Percentiles rank a stretch among this genome's conserved stretches.
These are phyloP conservation scores for Theretra japonica DNA, from an alignment of 2,888 invertebrate genomes.

Conservation along the genomic window DNA sequence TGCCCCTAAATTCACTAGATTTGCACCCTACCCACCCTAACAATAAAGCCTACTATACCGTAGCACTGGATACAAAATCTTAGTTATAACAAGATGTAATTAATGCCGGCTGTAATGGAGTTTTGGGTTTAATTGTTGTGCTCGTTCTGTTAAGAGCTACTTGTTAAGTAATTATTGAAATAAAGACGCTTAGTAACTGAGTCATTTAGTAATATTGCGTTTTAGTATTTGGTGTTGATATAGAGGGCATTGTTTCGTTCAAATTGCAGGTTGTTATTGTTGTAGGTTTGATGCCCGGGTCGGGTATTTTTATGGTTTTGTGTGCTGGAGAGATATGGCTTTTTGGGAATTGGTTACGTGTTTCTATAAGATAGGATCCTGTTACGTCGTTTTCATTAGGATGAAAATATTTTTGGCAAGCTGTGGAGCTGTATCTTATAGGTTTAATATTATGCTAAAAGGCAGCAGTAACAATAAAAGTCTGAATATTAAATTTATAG, in stretches of 20 bases:
- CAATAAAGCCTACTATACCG: neutral
- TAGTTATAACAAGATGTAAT: constrained; percentile 23
- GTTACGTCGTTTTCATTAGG: too few species aligned
- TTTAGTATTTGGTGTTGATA: neutral
- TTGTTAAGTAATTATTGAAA: constrained; percentile 24
- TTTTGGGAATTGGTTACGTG: too few species aligned
- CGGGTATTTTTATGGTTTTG: too few species aligned
- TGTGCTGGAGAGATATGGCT: too few species aligned
- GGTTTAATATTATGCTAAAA: too few species aligned
- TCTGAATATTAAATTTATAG: too few species aligned
- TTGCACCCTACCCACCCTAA: neutral
- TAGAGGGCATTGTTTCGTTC: neutral
- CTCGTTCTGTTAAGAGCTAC: constrained; percentile 19
- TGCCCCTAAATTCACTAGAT: neutral
- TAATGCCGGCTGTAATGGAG: constrained; percentile 23
- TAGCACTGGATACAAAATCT: constrained; percentile 3
- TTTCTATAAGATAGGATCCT: too few species aligned
- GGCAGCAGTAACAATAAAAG: too few species aligned
- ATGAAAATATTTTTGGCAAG: too few species aligned
- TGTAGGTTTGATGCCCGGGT: neutral
- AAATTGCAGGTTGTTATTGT: neutral
- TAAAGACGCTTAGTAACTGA: constrained; percentile 10
- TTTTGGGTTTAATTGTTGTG: constrained; percentile 27
- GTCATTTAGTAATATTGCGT: neutral
- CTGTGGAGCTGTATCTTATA: too few species aligned